phyloP scores from a whole-genome alignment of 2,888 invertebrate species.

The Exocentrus adspersus region DNA sequence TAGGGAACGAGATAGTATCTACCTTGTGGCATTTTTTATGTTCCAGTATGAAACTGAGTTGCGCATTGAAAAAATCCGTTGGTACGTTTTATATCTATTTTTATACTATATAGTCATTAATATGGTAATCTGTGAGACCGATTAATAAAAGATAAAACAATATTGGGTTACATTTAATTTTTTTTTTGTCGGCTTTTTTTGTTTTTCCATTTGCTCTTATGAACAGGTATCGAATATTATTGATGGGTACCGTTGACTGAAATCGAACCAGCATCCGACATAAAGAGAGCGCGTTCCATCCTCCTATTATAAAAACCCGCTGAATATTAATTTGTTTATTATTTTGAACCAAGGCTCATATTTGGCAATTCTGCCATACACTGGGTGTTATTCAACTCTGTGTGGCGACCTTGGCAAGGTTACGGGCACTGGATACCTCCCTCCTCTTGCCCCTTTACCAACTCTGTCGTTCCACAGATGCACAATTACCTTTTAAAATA shows the following conservation, averaged over 20 bases:
- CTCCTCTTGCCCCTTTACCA: conserved; percentile 7
- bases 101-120: too few relatives aligned
- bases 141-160: too few relatives aligned
- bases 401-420: conserved; percentile 61
- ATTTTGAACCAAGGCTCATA: conserved; percentile 9
- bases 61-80: too few relatives aligned
- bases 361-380: conserved; percentile 38
- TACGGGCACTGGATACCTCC: conserved; percentile 44
- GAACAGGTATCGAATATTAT: neutral
- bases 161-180: too few relatives aligned
- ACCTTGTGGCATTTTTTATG: too few relatives aligned
- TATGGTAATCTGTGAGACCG: too few relatives aligned
- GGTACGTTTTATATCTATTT: too few relatives aligned
- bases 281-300: neutral
- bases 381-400: conserved; percentile 57
- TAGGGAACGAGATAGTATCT: too few relatives aligned
- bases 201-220: too few relatives aligned
- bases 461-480: conserved; percentile 36
- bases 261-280: neutral
- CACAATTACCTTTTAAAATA: conserved; percentile 43
- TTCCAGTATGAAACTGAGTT: too few relatives aligned
- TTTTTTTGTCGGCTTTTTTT: too few relatives aligned
- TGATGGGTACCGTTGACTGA: neutral
- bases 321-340: conserved; percentile 12
- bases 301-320: neutral